Percentiles rank a stretch among this genome's conserved stretches.
Evolutionary conservation across 2,888 invertebrate species (phyloP).

Genomic region (Polylopha cassiicola): DNA sequence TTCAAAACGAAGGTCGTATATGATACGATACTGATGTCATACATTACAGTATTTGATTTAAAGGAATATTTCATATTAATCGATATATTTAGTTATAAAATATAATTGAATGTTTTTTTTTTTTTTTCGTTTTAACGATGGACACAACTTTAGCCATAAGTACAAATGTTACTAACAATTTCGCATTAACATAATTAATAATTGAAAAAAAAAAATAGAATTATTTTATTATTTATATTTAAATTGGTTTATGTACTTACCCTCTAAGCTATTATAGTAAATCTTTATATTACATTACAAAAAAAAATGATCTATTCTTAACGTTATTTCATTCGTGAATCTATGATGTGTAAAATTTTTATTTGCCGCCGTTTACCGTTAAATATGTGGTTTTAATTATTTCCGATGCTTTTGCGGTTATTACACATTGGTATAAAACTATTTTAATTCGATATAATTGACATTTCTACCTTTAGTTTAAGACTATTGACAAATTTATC

Average conservation of each 20-base stretch:
- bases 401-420: too few relatives aligned
- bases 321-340: conserved; percentile 41
- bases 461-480: too few relatives aligned
- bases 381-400: neutral
- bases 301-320: conserved; percentile 44
- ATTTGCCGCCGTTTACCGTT: conserved; percentile 24
- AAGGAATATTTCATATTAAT: conserved; percentile 36
- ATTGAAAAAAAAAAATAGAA: conserved; percentile 31
- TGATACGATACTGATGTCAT: conserved; percentile 47
- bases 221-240: conserved; percentile 46
- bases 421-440: too few relatives aligned
- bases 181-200: conserved; percentile 51
- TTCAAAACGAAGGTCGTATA: conserved; percentile 47
- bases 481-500: too few relatives aligned
- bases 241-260: conserved; percentile 73
- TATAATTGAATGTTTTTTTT: conserved; percentile 36
- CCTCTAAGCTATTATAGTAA: conserved; percentile 42
- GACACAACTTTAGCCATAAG: conserved; percentile 57
- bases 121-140: conserved; percentile 47
- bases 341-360: conserved; percentile 42
- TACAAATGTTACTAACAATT: conserved; percentile 67
- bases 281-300: conserved; percentile 33
- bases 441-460: too few relatives aligned
- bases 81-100: conserved; percentile 36
- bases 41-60: conserved; percentile 61